Evolutionary conservation across 2,888 invertebrate species (phyloP).

Genomic region (Galerucella nymphaeae): DNA sequence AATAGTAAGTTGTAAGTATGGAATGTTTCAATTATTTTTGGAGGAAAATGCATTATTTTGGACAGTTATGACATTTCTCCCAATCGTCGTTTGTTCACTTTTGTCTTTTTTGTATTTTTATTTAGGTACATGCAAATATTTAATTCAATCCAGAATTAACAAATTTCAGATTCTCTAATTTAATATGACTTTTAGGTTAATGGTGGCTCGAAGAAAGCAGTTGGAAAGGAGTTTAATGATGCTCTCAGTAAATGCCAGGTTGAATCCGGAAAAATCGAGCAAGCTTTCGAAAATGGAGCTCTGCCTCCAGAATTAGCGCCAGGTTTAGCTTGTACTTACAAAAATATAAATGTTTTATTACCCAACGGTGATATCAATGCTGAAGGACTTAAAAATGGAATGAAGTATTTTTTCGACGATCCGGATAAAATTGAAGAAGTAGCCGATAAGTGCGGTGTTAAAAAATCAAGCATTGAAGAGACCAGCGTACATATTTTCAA

Average conservation of each 20-base stretch:
- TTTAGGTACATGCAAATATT: no score
- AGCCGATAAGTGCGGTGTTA: not conserved
- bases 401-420: not conserved
- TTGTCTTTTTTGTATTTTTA: no score
- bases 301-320: not conserved
- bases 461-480: constrained; percentile 6
- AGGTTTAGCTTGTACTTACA: constrained; percentile 10
- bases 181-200: not conserved
- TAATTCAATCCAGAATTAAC: not conserved
- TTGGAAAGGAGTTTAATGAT: not conserved
- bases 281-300: not conserved
- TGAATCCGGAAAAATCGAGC: not conserved
- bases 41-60: no score
- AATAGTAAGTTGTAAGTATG: no score
- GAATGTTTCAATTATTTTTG: no score
- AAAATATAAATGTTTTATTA: not conserved
- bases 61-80: no score
- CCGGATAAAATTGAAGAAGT: constrained; percentile 14
- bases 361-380: not conserved
- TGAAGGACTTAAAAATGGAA: not conserved
- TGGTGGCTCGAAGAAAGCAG: not conserved
- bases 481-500: not conserved
- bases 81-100: no score
- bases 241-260: not conserved
- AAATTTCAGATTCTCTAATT: not conserved